phyloP scores from a whole-genome alignment of 2,888 invertebrate species.

The Cataglyphis cursor region DNA sequence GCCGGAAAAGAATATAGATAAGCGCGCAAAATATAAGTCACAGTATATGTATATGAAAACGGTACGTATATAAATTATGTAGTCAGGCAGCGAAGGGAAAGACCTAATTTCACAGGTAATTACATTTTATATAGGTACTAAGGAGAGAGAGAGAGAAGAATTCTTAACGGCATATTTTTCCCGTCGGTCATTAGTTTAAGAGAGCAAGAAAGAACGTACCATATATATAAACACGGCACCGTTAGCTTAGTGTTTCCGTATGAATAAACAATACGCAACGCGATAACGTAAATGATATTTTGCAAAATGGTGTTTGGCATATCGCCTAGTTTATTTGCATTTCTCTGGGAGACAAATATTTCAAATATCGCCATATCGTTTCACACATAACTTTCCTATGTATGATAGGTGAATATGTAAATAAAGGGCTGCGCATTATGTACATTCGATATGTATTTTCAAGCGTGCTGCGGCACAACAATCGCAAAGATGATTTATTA shows the following conservation, averaged over 20 bases:
- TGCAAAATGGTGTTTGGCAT: conserved; percentile 12
- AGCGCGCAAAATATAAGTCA: not conserved
- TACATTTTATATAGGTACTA: conserved; percentile 37
- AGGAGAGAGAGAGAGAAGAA: not conserved
- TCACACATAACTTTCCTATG: conserved; percentile 24
- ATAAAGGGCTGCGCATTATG: conserved; percentile 23
- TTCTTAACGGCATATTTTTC: conserved; percentile 48
- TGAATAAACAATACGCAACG: conserved; percentile 46
- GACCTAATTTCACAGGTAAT: conserved; percentile 44
- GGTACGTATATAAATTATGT: not conserved
- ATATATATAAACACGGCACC: conserved; percentile 24
- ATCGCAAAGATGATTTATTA: conserved; percentile 37
- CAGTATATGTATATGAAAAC: conserved; percentile 18
- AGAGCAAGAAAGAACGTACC: conserved; percentile 25
- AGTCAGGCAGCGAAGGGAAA: conserved; percentile 7
- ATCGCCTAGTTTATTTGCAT: conserved; percentile 22
- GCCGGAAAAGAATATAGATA: not conserved
- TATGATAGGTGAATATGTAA: conserved; percentile 28
- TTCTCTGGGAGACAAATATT: conserved; percentile 19
- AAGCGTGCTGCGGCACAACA: not conserved
- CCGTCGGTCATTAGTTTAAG: conserved; percentile 46
- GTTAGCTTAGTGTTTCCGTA: conserved; percentile 39
- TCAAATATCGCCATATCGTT: conserved; percentile 18
- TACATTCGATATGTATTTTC: conserved; percentile 33
- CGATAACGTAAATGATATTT: conserved; percentile 26